Percentiles rank a stretch among this genome's conserved stretches.
phyloP scores from a whole-genome alignment of 2,797 vertebrate species.

The Microchirus variegatus region DNA sequence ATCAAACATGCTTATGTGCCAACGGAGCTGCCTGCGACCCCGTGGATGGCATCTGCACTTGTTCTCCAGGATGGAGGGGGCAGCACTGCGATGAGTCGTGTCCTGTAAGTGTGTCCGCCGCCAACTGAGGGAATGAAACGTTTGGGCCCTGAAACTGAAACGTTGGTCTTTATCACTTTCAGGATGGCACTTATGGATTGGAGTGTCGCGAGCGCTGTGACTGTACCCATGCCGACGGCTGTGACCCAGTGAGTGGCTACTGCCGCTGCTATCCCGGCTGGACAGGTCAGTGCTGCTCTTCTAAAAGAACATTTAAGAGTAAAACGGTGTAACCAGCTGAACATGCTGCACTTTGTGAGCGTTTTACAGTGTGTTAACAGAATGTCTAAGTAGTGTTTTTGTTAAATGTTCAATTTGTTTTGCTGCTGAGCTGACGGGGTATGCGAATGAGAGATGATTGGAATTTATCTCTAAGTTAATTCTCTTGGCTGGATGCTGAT shows the following conservation, averaged over 20 bases:
- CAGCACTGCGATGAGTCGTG: constrained; percentile 89
- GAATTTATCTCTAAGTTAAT: constrained; percentile 58
- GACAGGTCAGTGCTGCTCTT: constrained; percentile 87
- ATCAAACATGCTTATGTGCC: constrained; percentile 88
- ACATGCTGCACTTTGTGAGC: neutral
- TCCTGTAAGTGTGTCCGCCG: constrained; percentile 82
- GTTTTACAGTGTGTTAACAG: constrained; percentile 59
- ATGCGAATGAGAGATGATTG: constrained; percentile 50
- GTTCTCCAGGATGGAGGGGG: constrained; percentile 92
- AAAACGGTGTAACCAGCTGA: constrained; percentile 8
- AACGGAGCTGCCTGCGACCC: constrained; percentile 93
- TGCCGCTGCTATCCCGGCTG: constrained; percentile 95
- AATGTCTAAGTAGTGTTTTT: constrained; percentile 39
- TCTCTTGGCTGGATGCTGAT: constrained; percentile 41
- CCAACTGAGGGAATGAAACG: neutral
- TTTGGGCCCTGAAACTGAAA: neutral
- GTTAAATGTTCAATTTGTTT: constrained; percentile 70
- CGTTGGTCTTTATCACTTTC: constrained; percentile 18
- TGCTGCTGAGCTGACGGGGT: constrained; percentile 32
- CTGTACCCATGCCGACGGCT: constrained; percentile 93
- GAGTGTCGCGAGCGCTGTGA: constrained; percentile 93
- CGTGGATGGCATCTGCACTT: constrained; percentile 87
- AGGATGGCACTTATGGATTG: constrained; percentile 94
- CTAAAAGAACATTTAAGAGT: neutral
- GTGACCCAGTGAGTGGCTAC: constrained; percentile 90